Percentiles rank a stretch among this genome's conserved stretches.
phyloP scores from a whole-genome alignment of 2,888 invertebrate genomes.

The Vesta saturnalis region DNA sequence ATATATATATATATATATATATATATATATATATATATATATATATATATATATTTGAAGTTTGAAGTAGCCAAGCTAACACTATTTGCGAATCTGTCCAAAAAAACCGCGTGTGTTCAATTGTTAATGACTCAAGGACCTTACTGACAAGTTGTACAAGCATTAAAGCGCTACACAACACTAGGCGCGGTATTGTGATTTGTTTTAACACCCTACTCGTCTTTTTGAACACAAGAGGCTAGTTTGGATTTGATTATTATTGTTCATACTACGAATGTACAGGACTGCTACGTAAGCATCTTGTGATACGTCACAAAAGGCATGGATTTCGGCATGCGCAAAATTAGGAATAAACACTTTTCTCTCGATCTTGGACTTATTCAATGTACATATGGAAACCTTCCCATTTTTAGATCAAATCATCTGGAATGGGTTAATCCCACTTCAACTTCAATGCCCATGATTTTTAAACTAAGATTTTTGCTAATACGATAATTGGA shows the following conservation, averaged over 20 bases:
- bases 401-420: neutral
- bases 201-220: conserved; percentile 20
- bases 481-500: conserved; percentile 10
- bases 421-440: neutral
- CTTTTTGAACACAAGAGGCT: conserved; percentile 25
- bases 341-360: neutral
- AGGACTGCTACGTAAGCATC: neutral
- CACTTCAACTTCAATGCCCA: no score
- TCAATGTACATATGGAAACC: no score
- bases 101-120: neutral
- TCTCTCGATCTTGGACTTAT: no score
- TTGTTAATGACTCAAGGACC: neutral
- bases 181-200: conserved; percentile 28
- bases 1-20: no score
- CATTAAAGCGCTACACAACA: conserved; percentile 23
- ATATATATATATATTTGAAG: no score
- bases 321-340: neutral
- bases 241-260: neutral
- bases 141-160: conserved; percentile 14
- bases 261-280: neutral
- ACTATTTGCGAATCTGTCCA: conserved; percentile 16
- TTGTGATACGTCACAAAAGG: no score
- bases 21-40: no score
- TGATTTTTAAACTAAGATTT: conserved; percentile 15
- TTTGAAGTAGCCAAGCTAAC: neutral